These are phyloP conservation scores for Clamator glandarius DNA, from an alignment of 2,797 vertebrate genomes.

Conservation along the genomic window DNA sequence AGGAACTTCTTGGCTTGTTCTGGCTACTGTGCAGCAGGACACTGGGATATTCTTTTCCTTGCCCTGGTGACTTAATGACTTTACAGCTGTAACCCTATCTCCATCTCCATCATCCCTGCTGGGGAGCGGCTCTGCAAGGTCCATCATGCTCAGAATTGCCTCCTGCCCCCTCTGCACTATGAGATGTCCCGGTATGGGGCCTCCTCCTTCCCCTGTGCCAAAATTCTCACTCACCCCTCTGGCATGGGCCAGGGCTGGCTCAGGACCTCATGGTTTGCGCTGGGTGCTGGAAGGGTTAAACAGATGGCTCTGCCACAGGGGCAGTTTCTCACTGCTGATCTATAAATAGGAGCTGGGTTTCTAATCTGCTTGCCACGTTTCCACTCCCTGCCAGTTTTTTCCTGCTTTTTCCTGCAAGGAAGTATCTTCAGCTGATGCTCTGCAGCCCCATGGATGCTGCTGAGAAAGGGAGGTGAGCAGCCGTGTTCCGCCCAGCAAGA, in stretches of 20 bases:
- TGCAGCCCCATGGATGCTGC: not conserved
- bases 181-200: accelerated
- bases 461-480: not conserved
- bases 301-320: not conserved
- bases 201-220: not conserved
- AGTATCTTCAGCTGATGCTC: not conserved
- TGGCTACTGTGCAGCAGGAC: not conserved
- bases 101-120: not conserved
- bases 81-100: not conserved
- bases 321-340: conserved; percentile 33
- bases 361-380: conserved; percentile 71
- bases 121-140: not conserved
- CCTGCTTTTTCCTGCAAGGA: conserved; percentile 70
- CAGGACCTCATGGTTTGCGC: not conserved
- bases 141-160: not conserved
- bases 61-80: not conserved
- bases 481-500: accelerated
- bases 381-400: conserved; percentile 73
- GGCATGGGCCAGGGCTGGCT: not conserved
- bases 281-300: conserved; percentile 44
- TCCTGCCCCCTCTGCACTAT: not conserved
- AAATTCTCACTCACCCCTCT: not conserved
- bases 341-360: conserved; percentile 75
- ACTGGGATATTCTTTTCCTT: not conserved
- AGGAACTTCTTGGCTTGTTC: not conserved